A percentile compares a stretch with the other conserved stretches of the same genome.
These are phyloP conservation scores for Paraescarpia echinospica DNA, from an alignment of 1,140 invertebrate genomes.

Conservation along the genomic window DNA sequence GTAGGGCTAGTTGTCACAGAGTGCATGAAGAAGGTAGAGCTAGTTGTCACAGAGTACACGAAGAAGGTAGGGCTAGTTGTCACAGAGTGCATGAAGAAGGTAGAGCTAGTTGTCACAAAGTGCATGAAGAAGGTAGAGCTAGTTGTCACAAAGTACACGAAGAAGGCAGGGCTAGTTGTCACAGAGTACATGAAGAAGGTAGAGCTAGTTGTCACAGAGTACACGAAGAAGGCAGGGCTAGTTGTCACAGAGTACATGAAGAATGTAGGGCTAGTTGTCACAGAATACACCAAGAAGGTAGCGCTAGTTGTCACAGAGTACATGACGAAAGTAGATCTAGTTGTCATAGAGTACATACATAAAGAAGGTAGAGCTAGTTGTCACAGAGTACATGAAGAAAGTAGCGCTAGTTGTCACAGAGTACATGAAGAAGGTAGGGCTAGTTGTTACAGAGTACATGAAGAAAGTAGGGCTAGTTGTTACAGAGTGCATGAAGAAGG, in stretches of 20 bases:
- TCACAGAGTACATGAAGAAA: neutral
- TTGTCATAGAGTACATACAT: neutral
- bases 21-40: no score
- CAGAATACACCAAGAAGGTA: conserved; percentile 98
- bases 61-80: conserved; percentile 74
- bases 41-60: conserved; percentile 99
- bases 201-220: neutral
- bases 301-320: neutral
- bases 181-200: neutral
- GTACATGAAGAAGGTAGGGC: neutral
- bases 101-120: neutral
- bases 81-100: neutral
- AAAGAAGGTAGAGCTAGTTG: neutral
- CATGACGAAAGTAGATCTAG: neutral
- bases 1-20: no score
- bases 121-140: neutral
- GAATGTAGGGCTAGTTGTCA: conserved; percentile 64
- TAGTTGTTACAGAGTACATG: neutral
- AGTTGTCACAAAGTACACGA: neutral
- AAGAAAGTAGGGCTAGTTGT: neutral
- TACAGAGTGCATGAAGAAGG: neutral
- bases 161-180: neutral
- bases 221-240: neutral
- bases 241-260: neutral
- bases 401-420: neutral